Base-by-base conservation (phyloP, 2,888 invertebrate species). In the Gastrophysa polygoni region DNA sequence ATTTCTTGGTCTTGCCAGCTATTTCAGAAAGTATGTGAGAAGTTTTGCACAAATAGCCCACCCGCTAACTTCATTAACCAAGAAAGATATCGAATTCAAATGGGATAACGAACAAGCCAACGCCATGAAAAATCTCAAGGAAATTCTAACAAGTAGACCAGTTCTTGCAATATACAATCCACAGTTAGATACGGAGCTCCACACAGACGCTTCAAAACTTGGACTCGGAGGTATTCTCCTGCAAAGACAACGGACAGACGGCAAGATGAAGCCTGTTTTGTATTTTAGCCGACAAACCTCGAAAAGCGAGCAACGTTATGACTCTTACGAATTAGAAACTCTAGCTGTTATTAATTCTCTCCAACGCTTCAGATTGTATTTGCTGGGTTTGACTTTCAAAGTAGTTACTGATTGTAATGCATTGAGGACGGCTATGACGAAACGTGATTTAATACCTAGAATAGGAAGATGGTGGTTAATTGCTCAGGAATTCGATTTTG, bases 401-500 rank as follows among this genome's bases (percentile, higher is more conserved):
- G 32, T 66, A 16, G 43, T 56, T 21, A 71, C 60, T 10, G 70
- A 72, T 61, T 73, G 71, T 49, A 69, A 64, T 44, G 65, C 71
- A 1, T 21, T 72, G 34, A 55, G 69, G 14, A 58, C 61, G 20
- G 68, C 73, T 5, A 28, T 64, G 4, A 24, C 54, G 16, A 72
- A 73, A 63, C 43, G 64, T 43, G 71, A 74, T 51, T 20, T 73
- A 14, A 51, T 70, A 38, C 75, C 78, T 0, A 52, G 77, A 47
- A 71, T 76, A n/a, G 76, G 70, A 1, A 61, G 77, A 38, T 77
- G 78, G 77, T 76, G 75, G 71, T 50, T 77, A 2, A 18, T 44
- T 14, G 61, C 72, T 1, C 73, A 73, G 57, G 78, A 78, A 46
- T 77, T 72, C 57, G 68, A 71, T 21, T 77, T 75, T 50, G 63